Conservation (phyloP, 1,140 invertebrate species). For the Monochamus saltuarius region DNA sequence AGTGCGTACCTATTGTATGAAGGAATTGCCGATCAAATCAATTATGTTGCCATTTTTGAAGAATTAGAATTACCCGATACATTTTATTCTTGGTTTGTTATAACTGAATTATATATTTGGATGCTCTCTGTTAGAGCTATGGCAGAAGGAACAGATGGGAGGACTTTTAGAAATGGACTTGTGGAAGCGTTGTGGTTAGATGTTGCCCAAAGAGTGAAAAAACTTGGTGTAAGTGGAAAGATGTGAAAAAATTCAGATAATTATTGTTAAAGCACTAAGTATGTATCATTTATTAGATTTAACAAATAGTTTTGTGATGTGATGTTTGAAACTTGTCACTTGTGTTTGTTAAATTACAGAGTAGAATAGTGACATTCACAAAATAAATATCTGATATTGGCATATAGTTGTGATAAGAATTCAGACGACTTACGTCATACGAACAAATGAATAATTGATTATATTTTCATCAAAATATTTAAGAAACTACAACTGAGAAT, state of each 20-base stretch:
- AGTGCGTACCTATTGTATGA: constrained; percentile 65
- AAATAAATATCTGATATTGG: no score
- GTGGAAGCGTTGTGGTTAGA: constrained; percentile 81
- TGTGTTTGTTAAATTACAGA: no score
- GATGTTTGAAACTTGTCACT: no score
- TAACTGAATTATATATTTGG: constrained; percentile 86
- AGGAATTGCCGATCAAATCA: constrained; percentile 62
- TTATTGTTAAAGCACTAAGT: neutral
- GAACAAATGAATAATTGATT: no score
- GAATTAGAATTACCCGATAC: constrained; percentile 74
- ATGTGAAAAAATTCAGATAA: neutral
- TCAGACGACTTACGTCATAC: no score
- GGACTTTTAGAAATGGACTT: constrained; percentile 69
- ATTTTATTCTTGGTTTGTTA: constrained; percentile 79
- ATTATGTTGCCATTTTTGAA: constrained; percentile 62
- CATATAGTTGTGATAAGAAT: no score
- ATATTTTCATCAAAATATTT: no score
- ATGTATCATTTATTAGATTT: no score
- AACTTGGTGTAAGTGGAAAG: constrained; percentile 60
- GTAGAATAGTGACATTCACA: no score
- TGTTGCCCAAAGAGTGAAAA: constrained; percentile 67
- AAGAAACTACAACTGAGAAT: no score
- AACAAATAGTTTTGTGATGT: no score
- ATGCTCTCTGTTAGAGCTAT: constrained; percentile 74
- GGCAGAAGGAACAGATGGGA: constrained; percentile 72